Evolutionary conservation across 2,113 vertebrate species (phyloP).

Genomic region (Vicugna pacos): DNA sequence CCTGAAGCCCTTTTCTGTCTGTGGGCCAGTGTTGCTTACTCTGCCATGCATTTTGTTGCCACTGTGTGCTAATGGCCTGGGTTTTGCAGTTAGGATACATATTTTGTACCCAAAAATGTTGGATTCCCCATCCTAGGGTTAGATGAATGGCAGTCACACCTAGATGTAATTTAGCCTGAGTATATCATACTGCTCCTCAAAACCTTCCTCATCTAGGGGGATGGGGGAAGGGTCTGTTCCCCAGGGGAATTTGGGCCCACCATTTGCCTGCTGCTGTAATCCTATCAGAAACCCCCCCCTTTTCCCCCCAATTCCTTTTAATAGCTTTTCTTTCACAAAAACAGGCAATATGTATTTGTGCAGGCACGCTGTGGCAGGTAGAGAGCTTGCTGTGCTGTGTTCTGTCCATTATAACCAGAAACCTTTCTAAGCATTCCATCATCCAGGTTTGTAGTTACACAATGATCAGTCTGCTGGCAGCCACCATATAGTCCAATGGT

Average conservation of each 20-base stretch:
- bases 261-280: background rate
- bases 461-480: background rate
- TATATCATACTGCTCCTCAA: background rate
- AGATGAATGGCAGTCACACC: background rate
- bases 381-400: accelerated
- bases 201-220: background rate
- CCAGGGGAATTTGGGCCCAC: background rate
- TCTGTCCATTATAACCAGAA: background rate
- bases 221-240: background rate
- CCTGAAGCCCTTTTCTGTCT: background rate
- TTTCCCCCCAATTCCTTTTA: background rate
- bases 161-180: background rate
- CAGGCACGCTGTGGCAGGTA: background rate
- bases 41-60: background rate
- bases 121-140: background rate
- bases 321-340: background rate
- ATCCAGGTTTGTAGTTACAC: background rate
- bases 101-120: background rate
- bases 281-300: background rate
- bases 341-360: background rate
- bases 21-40: background rate
- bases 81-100: background rate
- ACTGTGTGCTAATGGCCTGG: background rate
- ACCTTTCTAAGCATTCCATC: background rate
- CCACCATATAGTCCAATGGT: background rate